These are phyloP conservation scores for Heterodera schachtii DNA, from an alignment of 1,140 invertebrate genomes.

Conservation along the genomic window DNA sequence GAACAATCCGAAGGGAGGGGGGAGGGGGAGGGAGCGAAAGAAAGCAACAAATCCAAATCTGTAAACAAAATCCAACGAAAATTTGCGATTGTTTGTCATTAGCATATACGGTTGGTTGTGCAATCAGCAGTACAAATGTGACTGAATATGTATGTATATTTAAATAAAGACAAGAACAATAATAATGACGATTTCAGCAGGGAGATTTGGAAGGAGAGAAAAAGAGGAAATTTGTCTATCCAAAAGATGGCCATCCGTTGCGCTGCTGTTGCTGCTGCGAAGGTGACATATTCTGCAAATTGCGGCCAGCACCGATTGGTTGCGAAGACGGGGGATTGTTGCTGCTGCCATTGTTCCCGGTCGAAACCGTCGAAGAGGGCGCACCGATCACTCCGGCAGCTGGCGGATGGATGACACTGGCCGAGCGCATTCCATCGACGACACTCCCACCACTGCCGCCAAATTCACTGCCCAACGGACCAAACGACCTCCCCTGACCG, in stretches of 20 bases:
- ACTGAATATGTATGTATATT: not conserved
- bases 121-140: not conserved
- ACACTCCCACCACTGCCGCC: conserved; percentile 12
- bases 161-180: conserved; percentile 1
- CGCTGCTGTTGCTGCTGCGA: conserved; percentile 23
- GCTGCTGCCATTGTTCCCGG: not conserved
- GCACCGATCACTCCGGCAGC: conserved; percentile 13
- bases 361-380: conserved; percentile 2
- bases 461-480: conserved; percentile 38
- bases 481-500: conserved; percentile 43
- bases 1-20: not conserved
- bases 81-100: no score
- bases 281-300: conserved; percentile 10
- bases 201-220: not conserved
- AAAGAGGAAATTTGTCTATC: not conserved
- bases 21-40: not conserved
- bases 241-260: conserved; percentile 26
- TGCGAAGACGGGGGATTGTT: conserved; percentile 14
- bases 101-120: conserved; percentile 6
- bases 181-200: not conserved
- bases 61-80: not conserved
- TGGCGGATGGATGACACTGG: conserved; percentile 16
- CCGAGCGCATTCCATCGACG: conserved; percentile 17
- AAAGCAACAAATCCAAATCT: conserved; percentile 14
- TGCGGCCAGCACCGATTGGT: conserved; percentile 23